These are phyloP conservation scores for Echeneis naucrates DNA, from an alignment of 2,797 vertebrate species.

Conservation along the genomic window DNA sequence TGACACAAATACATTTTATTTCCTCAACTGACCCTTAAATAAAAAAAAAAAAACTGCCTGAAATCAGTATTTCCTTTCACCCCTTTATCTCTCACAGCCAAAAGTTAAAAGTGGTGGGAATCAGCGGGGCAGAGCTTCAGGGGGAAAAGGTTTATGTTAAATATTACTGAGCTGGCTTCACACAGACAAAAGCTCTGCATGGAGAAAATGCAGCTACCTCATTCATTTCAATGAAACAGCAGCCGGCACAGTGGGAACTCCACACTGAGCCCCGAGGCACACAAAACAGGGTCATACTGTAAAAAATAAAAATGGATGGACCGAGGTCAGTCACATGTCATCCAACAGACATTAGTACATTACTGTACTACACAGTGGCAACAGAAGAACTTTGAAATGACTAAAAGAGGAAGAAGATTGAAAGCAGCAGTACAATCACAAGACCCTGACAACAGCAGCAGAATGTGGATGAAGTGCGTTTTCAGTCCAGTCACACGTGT, in stretches of 20 bases:
- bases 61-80: too few relatives aligned
- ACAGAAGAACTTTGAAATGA: too few relatives aligned
- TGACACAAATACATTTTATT: too few relatives aligned
- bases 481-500: background rate
- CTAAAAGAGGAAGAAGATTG: too few relatives aligned
- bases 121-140: too few relatives aligned
- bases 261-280: background rate
- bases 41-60: too few relatives aligned
- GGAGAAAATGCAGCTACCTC: constrained; percentile 18
- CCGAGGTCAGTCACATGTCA: too few relatives aligned
- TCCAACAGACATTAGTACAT: background rate
- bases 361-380: background rate
- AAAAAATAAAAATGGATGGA: background rate
- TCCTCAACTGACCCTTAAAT: too few relatives aligned
- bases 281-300: too few relatives aligned
- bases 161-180: background rate
- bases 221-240: constrained; percentile 31
- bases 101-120: too few relatives aligned
- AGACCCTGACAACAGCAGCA: background rate
- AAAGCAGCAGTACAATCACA: background rate
- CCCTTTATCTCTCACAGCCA: too few relatives aligned
- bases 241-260: background rate
- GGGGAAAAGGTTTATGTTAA: background rate
- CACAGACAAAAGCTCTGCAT: constrained; percentile 18
- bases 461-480: background rate